A percentile compares a stretch with the other conserved stretches of the same genome.
phyloP scores from a whole-genome alignment of 2,888 invertebrate species.

The Allophyes oxyacanthae region DNA sequence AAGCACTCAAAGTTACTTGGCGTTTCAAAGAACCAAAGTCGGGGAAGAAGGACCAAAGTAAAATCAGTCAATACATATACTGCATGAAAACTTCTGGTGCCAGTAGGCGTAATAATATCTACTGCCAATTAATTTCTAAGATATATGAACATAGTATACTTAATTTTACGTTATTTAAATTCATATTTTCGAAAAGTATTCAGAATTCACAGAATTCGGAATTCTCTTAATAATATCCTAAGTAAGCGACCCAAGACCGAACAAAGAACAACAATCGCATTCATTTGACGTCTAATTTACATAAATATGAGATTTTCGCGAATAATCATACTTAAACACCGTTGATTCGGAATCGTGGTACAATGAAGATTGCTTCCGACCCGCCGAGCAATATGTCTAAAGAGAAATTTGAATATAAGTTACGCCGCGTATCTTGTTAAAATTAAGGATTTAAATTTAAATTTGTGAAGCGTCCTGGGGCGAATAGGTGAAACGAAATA shows the following conservation, averaged over 20 bases:
- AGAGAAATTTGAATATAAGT: slow-evolving; percentile 61
- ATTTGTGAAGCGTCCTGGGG: slow-evolving; percentile 76
- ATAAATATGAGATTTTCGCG: slow-evolving; percentile 84
- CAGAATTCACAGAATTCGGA: slow-evolving; percentile 12
- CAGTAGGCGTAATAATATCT: too few relatives aligned
- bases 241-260: slow-evolving; percentile 51
- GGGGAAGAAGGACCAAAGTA: too few relatives aligned
- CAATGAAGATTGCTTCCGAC: slow-evolving; percentile 83
- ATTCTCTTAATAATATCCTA: slow-evolving; percentile 41
- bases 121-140: too few relatives aligned
- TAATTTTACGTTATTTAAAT: too few relatives aligned
- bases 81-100: too few relatives aligned
- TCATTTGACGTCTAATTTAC: slow-evolving; percentile 80
- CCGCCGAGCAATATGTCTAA: slow-evolving; percentile 74
- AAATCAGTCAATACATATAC: too few relatives aligned
- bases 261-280: slow-evolving; percentile 78
- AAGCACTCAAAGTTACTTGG: too few relatives aligned
- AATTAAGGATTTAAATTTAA: slow-evolving; percentile 86
- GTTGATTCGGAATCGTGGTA: slow-evolving; percentile 78
- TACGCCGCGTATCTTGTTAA: slow-evolving; percentile 82
- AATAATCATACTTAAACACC: slow-evolving; percentile 81
- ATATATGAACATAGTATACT: too few relatives aligned
- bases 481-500: slow-evolving; percentile 87
- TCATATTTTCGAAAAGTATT: too few relatives aligned
- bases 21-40: too few relatives aligned